Evolutionary conservation across 2,888 invertebrate species (phyloP).

Genomic region (Tillus elongatus): DNA sequence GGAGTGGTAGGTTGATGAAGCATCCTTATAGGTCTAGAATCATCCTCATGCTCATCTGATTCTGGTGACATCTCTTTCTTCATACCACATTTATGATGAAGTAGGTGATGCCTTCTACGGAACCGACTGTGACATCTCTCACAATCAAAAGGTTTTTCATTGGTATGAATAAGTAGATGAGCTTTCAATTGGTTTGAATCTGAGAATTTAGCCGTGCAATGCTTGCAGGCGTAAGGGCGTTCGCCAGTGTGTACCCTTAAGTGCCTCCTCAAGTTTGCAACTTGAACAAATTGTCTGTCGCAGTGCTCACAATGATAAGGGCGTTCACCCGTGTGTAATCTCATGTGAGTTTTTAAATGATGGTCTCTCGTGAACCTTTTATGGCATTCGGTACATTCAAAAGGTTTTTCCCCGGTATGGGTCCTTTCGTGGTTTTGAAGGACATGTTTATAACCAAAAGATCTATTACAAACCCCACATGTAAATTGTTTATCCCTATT

Average conservation of each 20-base stretch:
- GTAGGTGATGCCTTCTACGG: slow-evolving; percentile 74
- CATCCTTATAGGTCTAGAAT: slow-evolving; percentile 41
- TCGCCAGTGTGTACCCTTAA: slow-evolving; percentile 87
- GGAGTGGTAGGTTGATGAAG: slow-evolving; percentile 44
- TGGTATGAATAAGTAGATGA: slow-evolving; percentile 80
- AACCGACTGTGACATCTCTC: slow-evolving; percentile 67
- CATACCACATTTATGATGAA: slow-evolving; percentile 72
- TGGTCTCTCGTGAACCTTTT: slow-evolving; percentile 88
- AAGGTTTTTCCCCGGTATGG: slow-evolving; percentile 90
- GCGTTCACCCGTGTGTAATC: slow-evolving; percentile 87
- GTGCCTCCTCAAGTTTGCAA: slow-evolving; percentile 82
- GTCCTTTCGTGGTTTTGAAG: slow-evolving; percentile 90
- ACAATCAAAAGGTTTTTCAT: slow-evolving; percentile 83
- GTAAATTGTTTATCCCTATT: slow-evolving; percentile 74
- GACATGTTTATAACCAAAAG: slow-evolving; percentile 90
- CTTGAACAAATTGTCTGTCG: slow-evolving; percentile 87
- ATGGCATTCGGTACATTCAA: slow-evolving; percentile 84
- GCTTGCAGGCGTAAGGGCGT: slow-evolving; percentile 77
- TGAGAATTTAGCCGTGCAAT: slow-evolving; percentile 78
- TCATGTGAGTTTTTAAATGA: slow-evolving; percentile 86
- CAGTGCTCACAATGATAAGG: slow-evolving; percentile 89
- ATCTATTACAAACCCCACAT: slow-evolving; percentile 78
- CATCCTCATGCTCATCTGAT: slow-evolving; percentile 31
- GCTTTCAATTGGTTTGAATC: slow-evolving; percentile 89
- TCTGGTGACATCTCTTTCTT: slow-evolving; percentile 24